Conservation (phyloP, 2,797 vertebrate genomes). For the Semaprochilodus insignis region DNA sequence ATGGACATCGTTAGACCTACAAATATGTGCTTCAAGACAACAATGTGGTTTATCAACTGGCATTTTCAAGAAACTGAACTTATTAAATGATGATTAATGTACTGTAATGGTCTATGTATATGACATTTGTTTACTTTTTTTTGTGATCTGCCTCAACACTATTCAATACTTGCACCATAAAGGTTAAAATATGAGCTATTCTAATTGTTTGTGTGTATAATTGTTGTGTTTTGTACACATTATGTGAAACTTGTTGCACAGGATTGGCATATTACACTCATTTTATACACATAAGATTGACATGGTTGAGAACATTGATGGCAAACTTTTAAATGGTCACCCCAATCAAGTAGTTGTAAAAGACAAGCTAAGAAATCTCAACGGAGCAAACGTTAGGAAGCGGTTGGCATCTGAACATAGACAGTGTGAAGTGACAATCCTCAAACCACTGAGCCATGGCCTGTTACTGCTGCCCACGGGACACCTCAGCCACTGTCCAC, state of each 20-base stretch:
- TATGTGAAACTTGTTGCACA: no score
- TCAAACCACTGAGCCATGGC: background rate
- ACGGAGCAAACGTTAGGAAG: no score
- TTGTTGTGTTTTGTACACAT: no score
- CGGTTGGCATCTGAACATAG: background rate
- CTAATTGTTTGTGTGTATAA: no score
- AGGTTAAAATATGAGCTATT: no score
- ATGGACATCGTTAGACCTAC: background rate
- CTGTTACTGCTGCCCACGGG: background rate
- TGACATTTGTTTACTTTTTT: background rate
- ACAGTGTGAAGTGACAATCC: background rate
- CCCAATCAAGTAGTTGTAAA: no score
- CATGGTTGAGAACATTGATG: no score
- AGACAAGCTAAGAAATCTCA: no score
- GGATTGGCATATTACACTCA: no score
- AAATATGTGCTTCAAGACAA: background rate
- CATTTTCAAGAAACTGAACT: background rate
- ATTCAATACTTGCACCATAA: no score
- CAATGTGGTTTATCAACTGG: background rate
- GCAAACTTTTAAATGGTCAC: no score
- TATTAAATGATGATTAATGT: background rate
- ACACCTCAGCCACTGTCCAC: slow-evolving; percentile 1
- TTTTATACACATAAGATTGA: no score
- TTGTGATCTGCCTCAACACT: background rate
- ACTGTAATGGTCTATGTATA: background rate